Evolutionary conservation across 2,888 invertebrate species (phyloP).

Genomic region (Leptopilina syphax): DNA sequence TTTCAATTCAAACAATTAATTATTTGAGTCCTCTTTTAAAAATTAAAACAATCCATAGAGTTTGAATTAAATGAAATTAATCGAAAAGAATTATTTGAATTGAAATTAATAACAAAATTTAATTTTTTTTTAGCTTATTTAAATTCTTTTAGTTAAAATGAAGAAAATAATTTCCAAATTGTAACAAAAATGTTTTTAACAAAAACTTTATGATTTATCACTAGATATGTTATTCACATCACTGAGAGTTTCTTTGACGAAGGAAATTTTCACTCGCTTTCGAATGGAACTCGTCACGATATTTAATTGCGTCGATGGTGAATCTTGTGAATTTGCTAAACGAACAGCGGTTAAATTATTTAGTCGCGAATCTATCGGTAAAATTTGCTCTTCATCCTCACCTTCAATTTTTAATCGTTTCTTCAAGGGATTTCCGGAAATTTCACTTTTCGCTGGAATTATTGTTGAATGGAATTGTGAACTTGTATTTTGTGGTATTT

Average conservation of each 20-base stretch:
- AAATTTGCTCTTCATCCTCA: conserved; percentile 3
- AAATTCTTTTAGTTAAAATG: no score
- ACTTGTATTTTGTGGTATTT: conserved; percentile 2
- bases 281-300: not conserved
- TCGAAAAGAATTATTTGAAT: no score
- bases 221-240: not conserved
- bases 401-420: conserved; percentile 27
- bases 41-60: no score
- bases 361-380: not conserved
- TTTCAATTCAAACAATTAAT: not conserved
- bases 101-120: not conserved
- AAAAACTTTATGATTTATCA: not conserved
- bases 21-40: no score
- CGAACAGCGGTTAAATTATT: not conserved
- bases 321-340: conserved; percentile 2
- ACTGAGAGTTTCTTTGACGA: not conserved
- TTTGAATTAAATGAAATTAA: no score
- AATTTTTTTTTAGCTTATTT: not conserved
- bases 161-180: no score
- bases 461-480: not conserved
- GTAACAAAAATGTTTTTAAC: not conserved
- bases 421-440: not conserved
- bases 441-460: not conserved
- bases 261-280: conserved; percentile 16
- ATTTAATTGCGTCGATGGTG: not conserved